Conservation (phyloP, 2,797 vertebrate genomes). For the Allenopithecus nigroviridis region DNA sequence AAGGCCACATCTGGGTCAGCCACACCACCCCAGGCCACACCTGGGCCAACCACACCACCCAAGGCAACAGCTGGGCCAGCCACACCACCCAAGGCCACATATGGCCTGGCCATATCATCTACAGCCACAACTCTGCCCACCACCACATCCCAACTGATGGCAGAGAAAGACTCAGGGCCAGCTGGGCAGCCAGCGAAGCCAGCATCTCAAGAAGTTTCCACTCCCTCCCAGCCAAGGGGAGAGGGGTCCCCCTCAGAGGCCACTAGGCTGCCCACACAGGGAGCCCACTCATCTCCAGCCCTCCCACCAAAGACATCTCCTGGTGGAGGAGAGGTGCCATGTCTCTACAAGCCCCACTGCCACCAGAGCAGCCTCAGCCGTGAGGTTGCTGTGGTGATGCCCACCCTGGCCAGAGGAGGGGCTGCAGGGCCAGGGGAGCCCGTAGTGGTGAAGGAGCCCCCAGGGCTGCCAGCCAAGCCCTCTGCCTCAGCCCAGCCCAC, state of each 20-base stretch:
- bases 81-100: neutral
- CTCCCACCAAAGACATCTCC: constrained; percentile 13
- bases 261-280: neutral
- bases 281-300: neutral
- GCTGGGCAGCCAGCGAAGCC: neutral
- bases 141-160: neutral
- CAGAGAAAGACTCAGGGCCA: neutral
- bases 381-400: neutral
- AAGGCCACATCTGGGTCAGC: constrained; percentile 23
- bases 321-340: neutral
- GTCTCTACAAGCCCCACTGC: constrained; percentile 60
- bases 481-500: neutral
- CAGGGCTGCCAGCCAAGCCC: neutral
- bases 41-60: neutral
- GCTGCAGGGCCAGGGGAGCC: neutral
- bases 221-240: neutral
- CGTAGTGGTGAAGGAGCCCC: neutral
- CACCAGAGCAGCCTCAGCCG: neutral
- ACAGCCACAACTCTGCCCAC: neutral
- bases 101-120: neutral
- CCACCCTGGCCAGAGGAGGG: neutral
- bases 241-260: neutral
- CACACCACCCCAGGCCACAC: neutral
- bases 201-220: neutral
- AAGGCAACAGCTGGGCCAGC: neutral